Conservation (phyloP, 2,888 invertebrate species). For the Xanthostigma xanthostigma region DNA sequence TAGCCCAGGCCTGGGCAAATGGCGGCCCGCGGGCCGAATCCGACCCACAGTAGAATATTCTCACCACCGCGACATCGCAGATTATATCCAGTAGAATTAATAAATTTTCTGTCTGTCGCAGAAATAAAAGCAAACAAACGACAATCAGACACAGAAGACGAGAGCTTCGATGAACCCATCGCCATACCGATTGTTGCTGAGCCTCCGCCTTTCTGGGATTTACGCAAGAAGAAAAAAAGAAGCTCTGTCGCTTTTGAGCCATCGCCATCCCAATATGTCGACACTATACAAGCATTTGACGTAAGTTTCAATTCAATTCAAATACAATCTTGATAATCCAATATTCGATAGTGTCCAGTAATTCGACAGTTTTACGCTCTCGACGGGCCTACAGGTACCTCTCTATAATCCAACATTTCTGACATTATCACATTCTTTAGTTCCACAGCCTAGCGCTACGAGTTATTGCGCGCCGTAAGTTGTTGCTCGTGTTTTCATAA, state of each 20-base stretch:
- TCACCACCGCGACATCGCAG: neutral
- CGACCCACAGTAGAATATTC: no score
- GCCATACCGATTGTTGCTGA: conserved; percentile 18
- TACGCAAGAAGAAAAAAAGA: conserved; percentile 13
- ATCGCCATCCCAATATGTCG: conserved; percentile 23
- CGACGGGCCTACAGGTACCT: no score
- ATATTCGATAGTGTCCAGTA: no score
- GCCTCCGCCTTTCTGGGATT: conserved; percentile 13
- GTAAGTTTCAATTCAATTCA: conserved; percentile 15
- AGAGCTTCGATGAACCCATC: conserved; percentile 18
- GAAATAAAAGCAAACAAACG: conserved; percentile 11
- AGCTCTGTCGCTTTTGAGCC: conserved; percentile 15
- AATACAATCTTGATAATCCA: no score
- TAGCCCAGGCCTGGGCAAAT: no score
- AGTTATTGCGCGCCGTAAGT: no score
- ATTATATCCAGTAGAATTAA: neutral
- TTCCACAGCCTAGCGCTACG: no score
- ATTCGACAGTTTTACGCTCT: no score
- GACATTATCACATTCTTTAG: no score
- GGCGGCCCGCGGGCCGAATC: no score
- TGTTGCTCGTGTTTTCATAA: no score
- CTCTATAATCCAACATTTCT: no score
- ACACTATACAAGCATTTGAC: conserved; percentile 28
- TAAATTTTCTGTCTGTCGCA: neutral
- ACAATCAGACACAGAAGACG: conserved; percentile 18